Conservation (phyloP, 2,113 vertebrate genomes). For the Plecotus auritus region DNA sequence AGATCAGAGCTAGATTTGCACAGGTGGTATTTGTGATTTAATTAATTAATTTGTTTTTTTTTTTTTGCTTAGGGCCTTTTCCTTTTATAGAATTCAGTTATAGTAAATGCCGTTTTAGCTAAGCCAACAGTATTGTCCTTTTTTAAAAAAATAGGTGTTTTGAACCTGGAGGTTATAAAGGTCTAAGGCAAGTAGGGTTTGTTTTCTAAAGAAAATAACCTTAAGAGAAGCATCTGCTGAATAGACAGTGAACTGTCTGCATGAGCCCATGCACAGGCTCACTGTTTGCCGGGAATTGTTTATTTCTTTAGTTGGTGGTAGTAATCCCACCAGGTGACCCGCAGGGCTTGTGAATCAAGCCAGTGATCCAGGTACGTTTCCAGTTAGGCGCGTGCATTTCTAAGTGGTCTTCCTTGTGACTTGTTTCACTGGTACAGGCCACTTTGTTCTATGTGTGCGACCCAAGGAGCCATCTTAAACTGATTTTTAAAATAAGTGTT, state of each 20-base stretch:
- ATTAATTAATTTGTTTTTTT: not conserved
- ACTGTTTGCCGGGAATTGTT: conserved; percentile 19
- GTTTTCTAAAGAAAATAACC: conserved; percentile 50
- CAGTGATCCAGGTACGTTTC: not conserved
- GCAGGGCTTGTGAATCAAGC: not conserved
- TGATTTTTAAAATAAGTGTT: conserved; percentile 6
- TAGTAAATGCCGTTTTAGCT: conserved; percentile 52
- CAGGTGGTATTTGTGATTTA: conserved; percentile 67
- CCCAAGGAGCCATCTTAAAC: not conserved
- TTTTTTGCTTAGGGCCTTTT: conserved; percentile 47
- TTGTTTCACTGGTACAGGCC: not conserved
- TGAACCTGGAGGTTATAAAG: not conserved
- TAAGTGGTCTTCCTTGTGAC: not conserved
- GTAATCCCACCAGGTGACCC: conserved; percentile 52
- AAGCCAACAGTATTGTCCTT: conserved; percentile 29
- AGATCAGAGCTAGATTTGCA: conserved; percentile 36
- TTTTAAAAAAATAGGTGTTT: not conserved
- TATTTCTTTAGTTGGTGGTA: not conserved
- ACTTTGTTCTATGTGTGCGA: not conserved
- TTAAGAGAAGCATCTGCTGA: conserved; percentile 4
- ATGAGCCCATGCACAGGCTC: conserved; percentile 24
- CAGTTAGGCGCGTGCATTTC: not conserved
- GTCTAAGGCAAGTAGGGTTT: conserved; percentile 41
- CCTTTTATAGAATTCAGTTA: conserved; percentile 26
- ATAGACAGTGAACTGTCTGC: conserved; percentile 43